Evolutionary conservation across 2,113 vertebrate species (phyloP).

Genomic region (Gallinago jamesoni): DNA sequence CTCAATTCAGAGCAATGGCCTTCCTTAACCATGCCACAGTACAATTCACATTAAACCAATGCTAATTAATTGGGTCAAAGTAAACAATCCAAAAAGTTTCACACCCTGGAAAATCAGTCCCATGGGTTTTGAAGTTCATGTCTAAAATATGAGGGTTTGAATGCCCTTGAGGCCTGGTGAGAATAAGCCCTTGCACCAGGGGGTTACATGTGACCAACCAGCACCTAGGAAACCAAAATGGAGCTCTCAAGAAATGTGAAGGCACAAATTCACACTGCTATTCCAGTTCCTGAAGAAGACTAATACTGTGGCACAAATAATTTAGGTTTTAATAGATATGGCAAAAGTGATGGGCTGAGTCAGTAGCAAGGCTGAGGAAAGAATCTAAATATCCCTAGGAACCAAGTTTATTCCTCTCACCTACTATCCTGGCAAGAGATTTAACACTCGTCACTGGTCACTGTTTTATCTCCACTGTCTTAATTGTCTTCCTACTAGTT

Average conservation of each 20-base stretch:
- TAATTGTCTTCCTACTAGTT: constrained; percentile 57
- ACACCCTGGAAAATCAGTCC: background rate
- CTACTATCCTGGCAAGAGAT: background rate
- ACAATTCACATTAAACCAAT: background rate
- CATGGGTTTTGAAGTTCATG: background rate
- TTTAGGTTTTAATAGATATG: background rate
- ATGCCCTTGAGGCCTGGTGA: background rate
- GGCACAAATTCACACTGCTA: background rate
- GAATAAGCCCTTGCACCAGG: background rate
- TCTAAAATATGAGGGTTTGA: background rate
- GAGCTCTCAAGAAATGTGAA: fast-evolving
- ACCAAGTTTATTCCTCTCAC: background rate
- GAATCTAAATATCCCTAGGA: background rate
- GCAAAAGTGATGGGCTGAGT: background rate
- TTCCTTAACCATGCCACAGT: background rate
- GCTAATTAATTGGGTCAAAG: background rate
- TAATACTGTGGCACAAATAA: background rate
- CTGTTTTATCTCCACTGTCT: constrained; percentile 51
- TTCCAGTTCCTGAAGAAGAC: background rate
- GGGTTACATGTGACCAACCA: background rate
- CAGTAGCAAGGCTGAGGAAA: background rate
- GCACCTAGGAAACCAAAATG: background rate
- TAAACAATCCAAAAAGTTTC: background rate
- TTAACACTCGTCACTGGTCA: constrained; percentile 48
- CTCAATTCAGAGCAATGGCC: fast-evolving